These are phyloP conservation scores for Tyto alba DNA, from an alignment of 2,113 vertebrate species.

Conservation along the genomic window DNA sequence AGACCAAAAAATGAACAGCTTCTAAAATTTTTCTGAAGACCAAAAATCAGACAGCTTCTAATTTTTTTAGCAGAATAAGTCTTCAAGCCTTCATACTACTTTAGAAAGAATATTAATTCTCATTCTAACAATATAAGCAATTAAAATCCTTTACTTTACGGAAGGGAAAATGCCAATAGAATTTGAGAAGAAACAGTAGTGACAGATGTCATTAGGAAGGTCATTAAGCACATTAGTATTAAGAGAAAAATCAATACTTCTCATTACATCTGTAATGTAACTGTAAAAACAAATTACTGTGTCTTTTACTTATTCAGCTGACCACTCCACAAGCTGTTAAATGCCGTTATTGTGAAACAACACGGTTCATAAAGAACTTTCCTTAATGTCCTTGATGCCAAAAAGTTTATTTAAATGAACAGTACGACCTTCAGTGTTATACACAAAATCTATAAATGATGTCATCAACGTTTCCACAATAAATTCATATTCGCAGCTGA, in stretches of 20 bases:
- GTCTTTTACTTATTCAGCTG: background rate
- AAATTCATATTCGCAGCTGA: background rate
- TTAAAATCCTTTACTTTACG: background rate
- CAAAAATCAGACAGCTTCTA: background rate
- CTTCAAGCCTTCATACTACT: background rate
- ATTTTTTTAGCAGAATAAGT: background rate
- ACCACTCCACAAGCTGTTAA: background rate
- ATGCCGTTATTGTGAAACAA: background rate
- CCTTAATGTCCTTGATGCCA: background rate
- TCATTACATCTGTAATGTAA: conserved; percentile 31
- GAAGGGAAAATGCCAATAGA: background rate
- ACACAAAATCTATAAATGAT: background rate
- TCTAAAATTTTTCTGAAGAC: background rate
- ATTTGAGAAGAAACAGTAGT: conserved; percentile 5
- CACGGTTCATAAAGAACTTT: background rate
- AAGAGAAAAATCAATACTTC: conserved; percentile 25
- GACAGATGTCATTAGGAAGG: conserved; percentile 25
- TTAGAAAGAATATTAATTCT: background rate
- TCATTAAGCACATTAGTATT: conserved; percentile 19
- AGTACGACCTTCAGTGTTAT: background rate
- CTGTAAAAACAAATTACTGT: background rate
- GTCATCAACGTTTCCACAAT: background rate
- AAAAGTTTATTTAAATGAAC: background rate
- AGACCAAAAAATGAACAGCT: background rate
- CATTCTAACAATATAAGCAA: background rate